Conservation (phyloP, 2,888 invertebrate species). For the Cacoxenus indagator region DNA sequence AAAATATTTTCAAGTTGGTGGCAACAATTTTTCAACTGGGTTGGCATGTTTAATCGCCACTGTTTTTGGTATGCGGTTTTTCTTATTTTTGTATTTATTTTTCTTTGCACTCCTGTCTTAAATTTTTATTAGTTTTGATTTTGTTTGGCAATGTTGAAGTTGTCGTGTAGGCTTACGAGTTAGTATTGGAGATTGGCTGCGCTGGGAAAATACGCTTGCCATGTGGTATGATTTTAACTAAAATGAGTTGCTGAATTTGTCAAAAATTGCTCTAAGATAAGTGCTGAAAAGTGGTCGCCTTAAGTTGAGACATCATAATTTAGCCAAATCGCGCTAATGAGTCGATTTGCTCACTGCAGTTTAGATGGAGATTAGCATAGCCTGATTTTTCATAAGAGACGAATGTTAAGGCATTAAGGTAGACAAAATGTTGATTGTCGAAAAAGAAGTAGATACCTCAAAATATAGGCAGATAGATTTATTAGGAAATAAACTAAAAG, state of each 20-base stretch:
- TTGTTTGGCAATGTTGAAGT: neutral
- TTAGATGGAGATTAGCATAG: too few species aligned
- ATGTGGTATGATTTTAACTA: too few species aligned
- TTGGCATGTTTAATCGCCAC: conserved; percentile 12
- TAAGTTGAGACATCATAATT: neutral
- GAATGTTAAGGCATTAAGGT: too few species aligned
- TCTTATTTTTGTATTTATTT: neutral
- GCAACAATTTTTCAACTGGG: conserved; percentile 5
- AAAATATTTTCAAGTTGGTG: conserved; percentile 16
- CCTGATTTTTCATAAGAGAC: too few species aligned
- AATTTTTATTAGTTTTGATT: neutral
- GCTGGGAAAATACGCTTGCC: too few species aligned
- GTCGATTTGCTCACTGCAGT: neutral
- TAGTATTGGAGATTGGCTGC: too few species aligned
- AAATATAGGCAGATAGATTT: too few species aligned
- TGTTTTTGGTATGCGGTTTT: neutral
- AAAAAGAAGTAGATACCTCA: too few species aligned
- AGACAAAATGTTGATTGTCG: too few species aligned
- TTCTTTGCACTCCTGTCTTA: neutral
- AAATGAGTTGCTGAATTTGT: neutral
- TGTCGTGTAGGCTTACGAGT: neutral
- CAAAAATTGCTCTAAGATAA: neutral
- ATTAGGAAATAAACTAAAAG: too few species aligned
- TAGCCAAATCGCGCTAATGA: neutral
- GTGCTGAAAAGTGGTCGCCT: neutral